Evolutionary conservation across 1,140 invertebrate genomes (phyloP).

Genomic region (Musca domestica): DNA sequence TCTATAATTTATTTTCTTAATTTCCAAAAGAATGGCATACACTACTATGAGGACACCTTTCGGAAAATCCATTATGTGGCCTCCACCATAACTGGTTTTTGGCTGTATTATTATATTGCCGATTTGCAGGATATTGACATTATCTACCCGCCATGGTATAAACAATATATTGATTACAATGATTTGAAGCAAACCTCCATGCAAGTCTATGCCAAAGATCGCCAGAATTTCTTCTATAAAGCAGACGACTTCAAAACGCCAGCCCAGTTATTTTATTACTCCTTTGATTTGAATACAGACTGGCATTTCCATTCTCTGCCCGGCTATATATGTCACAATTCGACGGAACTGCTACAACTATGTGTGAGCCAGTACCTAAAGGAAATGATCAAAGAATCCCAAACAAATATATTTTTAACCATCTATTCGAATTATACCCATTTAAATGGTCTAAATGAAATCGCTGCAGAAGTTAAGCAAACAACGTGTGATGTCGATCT

Average conservation of each 20-base stretch:
- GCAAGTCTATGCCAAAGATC: slow-evolving; percentile 31
- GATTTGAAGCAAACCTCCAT: background rate
- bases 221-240: slow-evolving; percentile 26
- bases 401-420: slow-evolving; percentile 19
- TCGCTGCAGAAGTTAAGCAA: background rate
- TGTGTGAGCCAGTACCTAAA: slow-evolving; percentile 10
- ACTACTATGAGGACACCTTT: no score
- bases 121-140: background rate
- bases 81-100: no score
- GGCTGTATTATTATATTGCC: background rate
- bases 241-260: slow-evolving; percentile 25
- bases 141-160: background rate
- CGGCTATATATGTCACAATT: background rate
- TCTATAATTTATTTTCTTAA: no score
- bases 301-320: background rate
- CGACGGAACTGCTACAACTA: background rate
- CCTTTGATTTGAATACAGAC: slow-evolving; percentile 26
- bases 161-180: background rate
- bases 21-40: no score
- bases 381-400: slow-evolving; percentile 7
- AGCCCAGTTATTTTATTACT: slow-evolving; percentile 18
- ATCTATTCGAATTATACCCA: background rate
- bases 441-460: slow-evolving; percentile 11
- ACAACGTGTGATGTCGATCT: slow-evolving; percentile 13
- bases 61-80: no score